Percentiles rank a stretch among this genome's conserved stretches.
Evolutionary conservation across 2,113 vertebrate species (phyloP).

Genomic region (Campylorhamphus procurvoides): DNA sequence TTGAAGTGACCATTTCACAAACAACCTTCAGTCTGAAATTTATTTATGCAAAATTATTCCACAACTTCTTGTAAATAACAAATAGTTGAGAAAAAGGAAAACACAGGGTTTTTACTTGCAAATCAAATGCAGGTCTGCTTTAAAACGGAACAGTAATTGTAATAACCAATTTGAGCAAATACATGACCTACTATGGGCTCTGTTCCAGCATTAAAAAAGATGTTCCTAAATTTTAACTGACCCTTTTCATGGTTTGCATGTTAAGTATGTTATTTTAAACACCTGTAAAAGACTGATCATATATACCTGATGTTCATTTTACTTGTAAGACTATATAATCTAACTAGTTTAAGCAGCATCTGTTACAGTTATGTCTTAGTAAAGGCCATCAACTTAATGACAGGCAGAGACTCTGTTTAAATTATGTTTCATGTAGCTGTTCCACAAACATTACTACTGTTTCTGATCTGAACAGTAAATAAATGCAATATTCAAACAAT

Average conservation of each 20-base stretch:
- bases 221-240: background rate
- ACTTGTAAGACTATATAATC: background rate
- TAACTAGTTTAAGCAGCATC: slow-evolving; percentile 1
- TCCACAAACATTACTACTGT: background rate
- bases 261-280: background rate
- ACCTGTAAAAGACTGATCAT: slow-evolving; percentile 30
- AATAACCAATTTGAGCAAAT: background rate
- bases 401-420: background rate
- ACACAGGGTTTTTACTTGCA: background rate
- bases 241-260: background rate
- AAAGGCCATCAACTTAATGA: background rate
- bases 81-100: background rate
- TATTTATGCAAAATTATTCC: slow-evolving; percentile 8
- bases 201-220: background rate
- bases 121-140: background rate
- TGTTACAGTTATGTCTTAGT: background rate
- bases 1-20: background rate
- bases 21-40: background rate
- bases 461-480: background rate
- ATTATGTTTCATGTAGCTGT: background rate
- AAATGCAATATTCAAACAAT: background rate
- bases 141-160: background rate
- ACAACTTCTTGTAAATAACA: background rate
- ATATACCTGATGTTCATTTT: slow-evolving; percentile 45
- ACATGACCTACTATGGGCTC: background rate